phyloP scores from a whole-genome alignment of 2,888 invertebrate genomes.

The Scaptomyza reducta region DNA sequence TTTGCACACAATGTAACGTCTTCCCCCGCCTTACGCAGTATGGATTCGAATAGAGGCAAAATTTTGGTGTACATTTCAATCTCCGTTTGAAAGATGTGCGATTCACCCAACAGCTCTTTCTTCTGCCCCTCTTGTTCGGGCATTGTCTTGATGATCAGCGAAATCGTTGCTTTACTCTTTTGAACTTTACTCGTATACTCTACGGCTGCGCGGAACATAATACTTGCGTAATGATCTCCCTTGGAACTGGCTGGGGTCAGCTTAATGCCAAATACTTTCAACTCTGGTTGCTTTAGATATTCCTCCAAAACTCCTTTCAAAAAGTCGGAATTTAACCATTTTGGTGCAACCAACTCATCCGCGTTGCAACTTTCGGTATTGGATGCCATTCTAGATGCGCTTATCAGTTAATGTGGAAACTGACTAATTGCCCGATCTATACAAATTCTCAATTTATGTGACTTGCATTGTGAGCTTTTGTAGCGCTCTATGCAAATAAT shows the following conservation, averaged over 20 bases:
- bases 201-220: conserved; percentile 49
- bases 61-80: conserved; percentile 71
- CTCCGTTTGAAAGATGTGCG: conserved; percentile 54
- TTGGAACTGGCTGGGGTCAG: conserved; percentile 52
- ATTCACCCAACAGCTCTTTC: conserved; percentile 40
- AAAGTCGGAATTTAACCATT: conserved; percentile 56
- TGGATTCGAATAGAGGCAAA: conserved; percentile 63
- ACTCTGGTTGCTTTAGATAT: conserved; percentile 28
- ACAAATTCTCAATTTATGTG: conserved; percentile 2
- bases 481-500: conserved; percentile 3
- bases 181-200: neutral
- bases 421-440: conserved; percentile 1
- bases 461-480: neutral
- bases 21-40: conserved; percentile 52
- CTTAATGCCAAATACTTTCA: conserved; percentile 40
- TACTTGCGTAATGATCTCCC: conserved; percentile 50
- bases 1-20: conserved; percentile 46
- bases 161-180: conserved; percentile 22
- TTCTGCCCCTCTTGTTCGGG: conserved; percentile 60
- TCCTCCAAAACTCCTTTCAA: conserved; percentile 40
- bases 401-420: neutral
- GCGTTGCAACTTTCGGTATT: conserved; percentile 33
- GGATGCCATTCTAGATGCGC: conserved; percentile 23
- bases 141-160: conserved; percentile 57
- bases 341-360: conserved; percentile 59